A percentile compares a stretch with the other conserved stretches of the same genome.
Conservation (phyloP, 2,113 vertebrate species). For the Puntigrus tetrazona region DNA sequence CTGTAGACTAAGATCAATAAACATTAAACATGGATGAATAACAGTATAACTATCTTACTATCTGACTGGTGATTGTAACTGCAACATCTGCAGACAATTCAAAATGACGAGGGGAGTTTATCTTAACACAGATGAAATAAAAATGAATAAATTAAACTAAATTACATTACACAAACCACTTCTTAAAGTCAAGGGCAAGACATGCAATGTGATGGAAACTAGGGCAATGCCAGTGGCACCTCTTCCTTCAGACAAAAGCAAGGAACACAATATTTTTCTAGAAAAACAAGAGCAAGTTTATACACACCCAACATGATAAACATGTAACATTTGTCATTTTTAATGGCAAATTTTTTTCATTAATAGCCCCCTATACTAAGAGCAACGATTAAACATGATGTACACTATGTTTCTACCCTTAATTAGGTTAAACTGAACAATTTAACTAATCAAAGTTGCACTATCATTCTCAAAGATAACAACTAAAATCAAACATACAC, state of each 20-base stretch:
- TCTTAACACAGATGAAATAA: neutral
- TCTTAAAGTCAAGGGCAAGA: neutral
- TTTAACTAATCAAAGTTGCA: too few relatives aligned
- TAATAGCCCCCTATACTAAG: too few relatives aligned
- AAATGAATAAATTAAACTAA: neutral
- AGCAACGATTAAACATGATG: too few relatives aligned
- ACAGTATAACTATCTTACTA: neutral
- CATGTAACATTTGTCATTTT: too few relatives aligned
- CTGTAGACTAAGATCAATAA: neutral
- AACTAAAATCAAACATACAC: too few relatives aligned
- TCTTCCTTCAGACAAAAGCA: neutral
- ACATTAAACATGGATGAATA: neutral
- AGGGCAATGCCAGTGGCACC: neutral
- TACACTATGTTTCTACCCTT: too few relatives aligned
- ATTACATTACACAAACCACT: neutral
- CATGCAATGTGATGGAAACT: neutral
- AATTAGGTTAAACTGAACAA: too few relatives aligned
- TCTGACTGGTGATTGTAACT: neutral
- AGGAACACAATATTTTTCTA: neutral
- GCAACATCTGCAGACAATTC: neutral
- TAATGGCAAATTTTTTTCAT: too few relatives aligned
- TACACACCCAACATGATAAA: neutral
- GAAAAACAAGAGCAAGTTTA: neutral
- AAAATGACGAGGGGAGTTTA: neutral
- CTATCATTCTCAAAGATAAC: too few relatives aligned